phyloP scores from a whole-genome alignment of 2,113 vertebrate species.

The Cynoglossus semilaevis region DNA sequence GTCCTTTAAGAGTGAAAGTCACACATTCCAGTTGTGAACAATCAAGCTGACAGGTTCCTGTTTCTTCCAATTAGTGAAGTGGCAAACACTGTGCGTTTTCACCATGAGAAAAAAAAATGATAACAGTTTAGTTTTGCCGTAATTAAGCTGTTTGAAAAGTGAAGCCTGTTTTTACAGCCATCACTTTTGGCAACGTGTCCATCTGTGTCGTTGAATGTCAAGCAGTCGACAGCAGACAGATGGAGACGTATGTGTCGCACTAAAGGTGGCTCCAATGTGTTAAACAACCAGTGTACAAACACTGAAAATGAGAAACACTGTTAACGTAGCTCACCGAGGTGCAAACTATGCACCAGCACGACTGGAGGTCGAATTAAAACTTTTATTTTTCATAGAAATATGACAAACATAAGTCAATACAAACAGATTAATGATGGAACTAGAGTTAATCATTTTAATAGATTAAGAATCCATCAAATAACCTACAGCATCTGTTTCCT shows the following conservation, averaged over 20 bases:
- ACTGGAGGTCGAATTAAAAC: constrained; percentile 8
- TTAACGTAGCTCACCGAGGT: constrained; percentile 9
- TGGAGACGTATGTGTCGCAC: constrained; percentile 20
- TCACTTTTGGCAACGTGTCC: constrained; percentile 27
- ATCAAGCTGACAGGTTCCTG: constrained; percentile 56
- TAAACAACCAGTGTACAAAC: constrained; percentile 8
- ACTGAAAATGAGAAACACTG: neutral
- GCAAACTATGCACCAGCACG: constrained; percentile 12
- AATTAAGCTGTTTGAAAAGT: constrained; percentile 49
- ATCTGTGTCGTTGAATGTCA: constrained; percentile 8
- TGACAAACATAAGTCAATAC: too few species aligned
- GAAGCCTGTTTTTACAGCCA: too few species aligned
- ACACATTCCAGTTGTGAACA: constrained; percentile 32
- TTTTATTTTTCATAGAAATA: neutral
- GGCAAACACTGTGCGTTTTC: constrained; percentile 44
- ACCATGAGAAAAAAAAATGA: constrained; percentile 29
- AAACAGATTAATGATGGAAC: too few species aligned
- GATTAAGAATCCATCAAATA: too few species aligned
- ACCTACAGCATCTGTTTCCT: too few species aligned
- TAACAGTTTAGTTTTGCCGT: constrained; percentile 42
- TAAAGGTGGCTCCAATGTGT: constrained; percentile 4
- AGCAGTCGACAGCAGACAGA: constrained; percentile 23
- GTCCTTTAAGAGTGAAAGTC: constrained; percentile 42
- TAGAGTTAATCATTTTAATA: too few species aligned
- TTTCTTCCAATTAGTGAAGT: constrained; percentile 50